Conservation (phyloP, 2,797 vertebrate species). For the Lepus townsendii region DNA sequence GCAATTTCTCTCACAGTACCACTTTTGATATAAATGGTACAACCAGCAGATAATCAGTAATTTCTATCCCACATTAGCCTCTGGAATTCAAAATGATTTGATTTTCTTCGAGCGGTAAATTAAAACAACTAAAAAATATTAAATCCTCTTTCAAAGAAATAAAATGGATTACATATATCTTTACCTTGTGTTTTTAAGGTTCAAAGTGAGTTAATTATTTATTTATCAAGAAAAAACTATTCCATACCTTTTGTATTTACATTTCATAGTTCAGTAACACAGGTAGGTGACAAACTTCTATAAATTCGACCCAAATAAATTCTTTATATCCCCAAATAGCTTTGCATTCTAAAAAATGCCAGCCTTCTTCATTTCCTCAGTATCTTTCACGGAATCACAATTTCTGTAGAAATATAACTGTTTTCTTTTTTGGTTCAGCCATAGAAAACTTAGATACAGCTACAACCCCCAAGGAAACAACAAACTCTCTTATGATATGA, state of each 20-base stretch:
- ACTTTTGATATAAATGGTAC: background rate
- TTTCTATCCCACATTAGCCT: background rate
- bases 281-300: no score
- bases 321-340: background rate
- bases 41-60: background rate
- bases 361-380: no score
- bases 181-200: no score
- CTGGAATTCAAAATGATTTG: slow-evolving; percentile 44
- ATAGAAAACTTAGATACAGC: background rate
- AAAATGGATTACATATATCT: background rate
- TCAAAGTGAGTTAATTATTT: no score
- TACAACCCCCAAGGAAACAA: background rate
- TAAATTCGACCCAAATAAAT: no score
- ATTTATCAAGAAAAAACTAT: no score
- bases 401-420: no score
- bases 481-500: background rate
- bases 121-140: background rate
- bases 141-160: slow-evolving; percentile 2
- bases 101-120: background rate
- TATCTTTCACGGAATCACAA: no score
- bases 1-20: slow-evolving; percentile 8
- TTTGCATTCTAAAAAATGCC: no score
- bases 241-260: no score
- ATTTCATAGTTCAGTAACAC: background rate
- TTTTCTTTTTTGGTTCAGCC: no score